phyloP scores from a whole-genome alignment of 2,113 vertebrate species.

The Camelus bactrianus region DNA sequence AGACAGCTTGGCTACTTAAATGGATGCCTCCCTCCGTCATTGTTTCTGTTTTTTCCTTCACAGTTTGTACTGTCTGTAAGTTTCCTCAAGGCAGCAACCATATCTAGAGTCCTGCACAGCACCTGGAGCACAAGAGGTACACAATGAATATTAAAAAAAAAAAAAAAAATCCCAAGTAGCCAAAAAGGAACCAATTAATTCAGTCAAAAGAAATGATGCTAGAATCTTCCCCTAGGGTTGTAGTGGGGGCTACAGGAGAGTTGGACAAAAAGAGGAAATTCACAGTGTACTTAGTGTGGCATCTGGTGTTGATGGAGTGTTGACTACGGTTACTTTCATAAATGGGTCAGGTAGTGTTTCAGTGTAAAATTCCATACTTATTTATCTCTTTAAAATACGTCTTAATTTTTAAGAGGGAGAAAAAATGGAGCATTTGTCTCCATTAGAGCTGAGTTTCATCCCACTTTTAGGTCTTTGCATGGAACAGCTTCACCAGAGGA shows the following conservation, averaged over 20 bases:
- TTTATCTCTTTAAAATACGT: not conserved
- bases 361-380: not conserved
- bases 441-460: not conserved
- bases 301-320: not conserved
- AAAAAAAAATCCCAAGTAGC: not conserved
- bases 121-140: not conserved
- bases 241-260: not conserved
- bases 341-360: not conserved
- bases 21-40: not conserved
- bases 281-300: not conserved
- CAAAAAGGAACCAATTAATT: not conserved
- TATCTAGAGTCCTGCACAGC: not conserved
- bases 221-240: not conserved
- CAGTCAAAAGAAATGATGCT: not conserved
- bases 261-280: not conserved
- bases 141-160: not conserved
- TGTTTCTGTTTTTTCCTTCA: not conserved
- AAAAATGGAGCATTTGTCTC: not conserved
- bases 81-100: not conserved
- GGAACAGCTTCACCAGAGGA: not conserved
- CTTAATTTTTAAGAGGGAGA: not conserved
- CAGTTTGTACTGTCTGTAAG: not conserved
- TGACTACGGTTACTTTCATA: not conserved
- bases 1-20: not conserved
- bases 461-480: not conserved